Evolutionary conservation across 2,888 invertebrate species (phyloP).

Genomic region (Euspilapteryx auroguttella): DNA sequence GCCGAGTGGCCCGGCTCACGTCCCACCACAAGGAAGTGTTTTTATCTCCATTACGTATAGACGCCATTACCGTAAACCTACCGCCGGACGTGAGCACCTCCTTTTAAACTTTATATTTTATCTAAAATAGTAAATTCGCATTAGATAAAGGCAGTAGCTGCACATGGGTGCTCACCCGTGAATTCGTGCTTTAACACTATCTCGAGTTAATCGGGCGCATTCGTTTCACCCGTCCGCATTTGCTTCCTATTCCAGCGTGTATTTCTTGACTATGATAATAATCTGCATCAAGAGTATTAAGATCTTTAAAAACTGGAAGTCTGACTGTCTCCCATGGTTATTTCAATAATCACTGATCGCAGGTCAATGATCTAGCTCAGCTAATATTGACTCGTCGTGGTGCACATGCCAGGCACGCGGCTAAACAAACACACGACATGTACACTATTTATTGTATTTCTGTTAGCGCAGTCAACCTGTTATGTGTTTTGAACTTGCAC

Average conservation of each 20-base stretch:
- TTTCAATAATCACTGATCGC: too few species aligned
- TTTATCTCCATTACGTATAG: conserved; percentile 35
- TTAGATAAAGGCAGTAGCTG: conserved; percentile 34
- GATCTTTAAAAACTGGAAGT: too few species aligned
- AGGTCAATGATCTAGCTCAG: conserved; percentile 41
- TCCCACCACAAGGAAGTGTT: conserved; percentile 33
- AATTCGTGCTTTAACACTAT: conserved; percentile 31
- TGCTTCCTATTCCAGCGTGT: conserved; percentile 7
- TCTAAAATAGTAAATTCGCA: conserved; percentile 40
- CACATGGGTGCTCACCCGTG: conserved; percentile 34
- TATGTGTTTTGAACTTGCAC: too few species aligned
- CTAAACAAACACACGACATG: conserved; percentile 23
- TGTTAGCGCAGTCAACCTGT: too few species aligned
- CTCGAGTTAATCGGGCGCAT: conserved; percentile 22
- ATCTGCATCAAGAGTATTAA: too few species aligned
- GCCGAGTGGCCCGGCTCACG: conserved; percentile 26
- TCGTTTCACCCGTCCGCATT: conserved; percentile 16
- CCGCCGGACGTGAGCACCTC: conserved; percentile 3
- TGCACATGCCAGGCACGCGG: conserved; percentile 19
- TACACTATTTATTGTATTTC: conserved; percentile 7
- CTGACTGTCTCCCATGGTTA: too few species aligned
- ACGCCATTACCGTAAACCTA: conserved; percentile 29
- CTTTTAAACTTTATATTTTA: too few species aligned
- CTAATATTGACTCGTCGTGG: conserved; percentile 44
- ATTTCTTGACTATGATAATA: conserved; percentile 10